These are phyloP conservation scores for Halichoerus grypus DNA, from an alignment of 2,113 vertebrate species.

Conservation along the genomic window DNA sequence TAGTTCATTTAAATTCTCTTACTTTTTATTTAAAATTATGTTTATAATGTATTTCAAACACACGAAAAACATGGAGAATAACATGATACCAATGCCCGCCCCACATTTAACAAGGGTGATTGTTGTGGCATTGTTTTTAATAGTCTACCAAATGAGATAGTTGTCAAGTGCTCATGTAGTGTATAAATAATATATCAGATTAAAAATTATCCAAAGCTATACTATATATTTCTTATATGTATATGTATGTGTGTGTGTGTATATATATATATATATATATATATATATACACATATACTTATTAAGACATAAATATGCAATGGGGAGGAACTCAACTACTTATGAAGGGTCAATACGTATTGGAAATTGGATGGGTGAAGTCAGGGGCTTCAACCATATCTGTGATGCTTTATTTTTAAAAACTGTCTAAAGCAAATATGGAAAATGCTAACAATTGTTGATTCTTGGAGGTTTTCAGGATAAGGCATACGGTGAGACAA, in stretches of 20 bases:
- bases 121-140: background rate
- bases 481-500: background rate
- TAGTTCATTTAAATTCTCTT: constrained; percentile 15
- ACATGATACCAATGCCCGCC: background rate
- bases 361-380: background rate
- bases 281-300: no score
- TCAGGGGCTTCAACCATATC: background rate
- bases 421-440: background rate
- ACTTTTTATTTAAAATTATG: constrained; percentile 12
- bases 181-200: background rate
- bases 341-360: background rate
- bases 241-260: no score
- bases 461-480: constrained; percentile 14
- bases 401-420: background rate
- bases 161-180: background rate
- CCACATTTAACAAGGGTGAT: background rate
- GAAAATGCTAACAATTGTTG: background rate
- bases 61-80: background rate
- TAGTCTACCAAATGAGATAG: background rate
- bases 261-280: no score
- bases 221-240: background rate
- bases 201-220: background rate
- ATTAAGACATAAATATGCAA: background rate
- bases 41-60: constrained; percentile 18
- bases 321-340: background rate